phyloP scores from a whole-genome alignment of 2,113 vertebrate species.

The Vulpes lagopus region DNA sequence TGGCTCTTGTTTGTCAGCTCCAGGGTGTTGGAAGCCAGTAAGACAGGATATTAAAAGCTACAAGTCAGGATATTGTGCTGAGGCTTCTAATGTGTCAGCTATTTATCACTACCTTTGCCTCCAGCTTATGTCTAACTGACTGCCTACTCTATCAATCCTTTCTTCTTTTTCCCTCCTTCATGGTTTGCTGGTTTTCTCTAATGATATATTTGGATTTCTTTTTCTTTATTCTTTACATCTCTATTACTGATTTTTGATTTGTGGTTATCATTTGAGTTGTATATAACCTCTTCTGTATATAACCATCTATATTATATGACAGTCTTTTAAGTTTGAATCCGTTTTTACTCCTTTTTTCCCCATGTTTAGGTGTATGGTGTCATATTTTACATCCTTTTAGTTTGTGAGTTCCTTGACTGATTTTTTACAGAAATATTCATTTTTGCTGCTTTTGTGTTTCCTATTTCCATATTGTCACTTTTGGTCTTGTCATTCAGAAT shows the following conservation, averaged over 20 bases:
- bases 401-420: background rate
- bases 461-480: background rate
- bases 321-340: background rate
- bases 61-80: background rate
- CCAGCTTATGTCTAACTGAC: background rate
- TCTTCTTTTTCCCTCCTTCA: background rate
- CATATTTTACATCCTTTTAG: background rate
- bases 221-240: background rate
- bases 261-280: background rate
- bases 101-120: background rate
- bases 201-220: background rate
- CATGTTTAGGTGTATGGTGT: background rate
- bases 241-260: background rate
- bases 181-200: background rate
- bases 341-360: background rate
- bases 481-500: background rate
- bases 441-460: background rate
- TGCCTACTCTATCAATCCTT: background rate
- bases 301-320: background rate
- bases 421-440: background rate
- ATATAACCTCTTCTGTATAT: background rate
- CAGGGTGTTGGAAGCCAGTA: background rate
- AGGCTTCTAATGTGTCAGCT: background rate
- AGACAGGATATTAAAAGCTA: background rate
- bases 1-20: background rate